These are phyloP conservation scores for Euthynnus affinis DNA, from an alignment of 2,797 vertebrate genomes.

Conservation along the genomic window DNA sequence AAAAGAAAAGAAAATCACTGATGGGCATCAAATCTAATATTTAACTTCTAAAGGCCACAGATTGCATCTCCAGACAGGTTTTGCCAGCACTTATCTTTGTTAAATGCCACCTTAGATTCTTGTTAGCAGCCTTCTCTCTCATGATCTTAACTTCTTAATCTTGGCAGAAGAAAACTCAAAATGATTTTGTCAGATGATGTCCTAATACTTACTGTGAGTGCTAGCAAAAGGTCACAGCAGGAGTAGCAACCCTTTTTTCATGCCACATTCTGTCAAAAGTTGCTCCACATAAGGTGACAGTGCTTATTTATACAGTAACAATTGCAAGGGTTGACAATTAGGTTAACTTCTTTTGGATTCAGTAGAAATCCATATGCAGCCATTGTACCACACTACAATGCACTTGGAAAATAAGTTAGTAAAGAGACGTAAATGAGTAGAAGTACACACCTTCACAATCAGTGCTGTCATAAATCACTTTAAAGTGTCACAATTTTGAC, in stretches of 20 bases:
- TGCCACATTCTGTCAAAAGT: slow-evolving; percentile 7
- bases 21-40: slow-evolving; percentile 61
- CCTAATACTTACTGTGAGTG: slow-evolving; percentile 27
- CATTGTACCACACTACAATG: neutral
- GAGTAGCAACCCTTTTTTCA: slow-evolving; percentile 3
- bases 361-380: neutral
- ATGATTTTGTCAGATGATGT: slow-evolving; percentile 51
- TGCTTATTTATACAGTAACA: slow-evolving; percentile 8
- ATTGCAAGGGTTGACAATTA: neutral
- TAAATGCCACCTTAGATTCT: slow-evolving; percentile 72
- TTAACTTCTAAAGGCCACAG: slow-evolving; percentile 65
- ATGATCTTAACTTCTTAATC: slow-evolving; percentile 62
- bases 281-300: neutral
- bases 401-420: neutral
- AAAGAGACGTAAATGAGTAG: neutral
- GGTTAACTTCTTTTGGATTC: neutral
- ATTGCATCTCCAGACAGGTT: slow-evolving; percentile 66
- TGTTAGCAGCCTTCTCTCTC: slow-evolving; percentile 41
- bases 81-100: slow-evolving; percentile 67
- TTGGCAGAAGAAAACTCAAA: slow-evolving; percentile 42
- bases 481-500: neutral
- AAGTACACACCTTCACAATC: neutral
- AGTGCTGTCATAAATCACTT: neutral
- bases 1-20: slow-evolving; percentile 11
- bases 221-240: slow-evolving; percentile 51